Conservation (phyloP, 1,140 invertebrate genomes). For the Lucilia cuprina region DNA sequence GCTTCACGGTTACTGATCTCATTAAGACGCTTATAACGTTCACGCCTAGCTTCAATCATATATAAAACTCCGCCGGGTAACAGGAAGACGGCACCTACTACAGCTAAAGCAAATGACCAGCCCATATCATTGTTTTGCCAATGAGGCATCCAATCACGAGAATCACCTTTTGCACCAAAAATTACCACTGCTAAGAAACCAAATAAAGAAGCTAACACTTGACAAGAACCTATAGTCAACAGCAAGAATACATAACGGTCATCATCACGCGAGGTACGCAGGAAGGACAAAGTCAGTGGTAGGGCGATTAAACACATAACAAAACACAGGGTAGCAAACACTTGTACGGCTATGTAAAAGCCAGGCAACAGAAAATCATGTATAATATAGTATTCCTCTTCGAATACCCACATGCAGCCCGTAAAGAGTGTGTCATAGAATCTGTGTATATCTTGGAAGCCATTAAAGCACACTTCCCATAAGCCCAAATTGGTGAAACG, state of each 20-base stretch:
- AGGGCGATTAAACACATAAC: slow-evolving; percentile 77
- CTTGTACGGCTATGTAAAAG: slow-evolving; percentile 92
- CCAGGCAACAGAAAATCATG: slow-evolving; percentile 81
- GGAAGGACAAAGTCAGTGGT: slow-evolving; percentile 75
- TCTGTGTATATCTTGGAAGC: slow-evolving; percentile 83
- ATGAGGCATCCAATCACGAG: slow-evolving; percentile 94
- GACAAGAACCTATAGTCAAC: slow-evolving; percentile 74
- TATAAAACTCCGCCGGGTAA: slow-evolving; percentile 79
- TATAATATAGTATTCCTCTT: slow-evolving; percentile 92
- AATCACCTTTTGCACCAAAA: slow-evolving; percentile 89
- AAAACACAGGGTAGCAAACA: slow-evolving; percentile 88
- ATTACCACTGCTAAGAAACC: slow-evolving; percentile 71
- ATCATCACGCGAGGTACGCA: slow-evolving; percentile 79
- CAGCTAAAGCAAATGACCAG: slow-evolving; percentile 90
- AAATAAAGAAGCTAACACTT: slow-evolving; percentile 76
- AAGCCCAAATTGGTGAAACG: slow-evolving; percentile 85
- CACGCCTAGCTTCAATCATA: slow-evolving; percentile 80
- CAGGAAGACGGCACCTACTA: slow-evolving; percentile 77
- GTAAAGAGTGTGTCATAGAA: slow-evolving; percentile 79
- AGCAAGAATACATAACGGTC: slow-evolving; percentile 78
- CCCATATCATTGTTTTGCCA: slow-evolving; percentile 96
- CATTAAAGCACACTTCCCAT: slow-evolving; percentile 91
- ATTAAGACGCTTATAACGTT: slow-evolving; percentile 73
- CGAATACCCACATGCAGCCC: slow-evolving; percentile 92
- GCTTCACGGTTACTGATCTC: slow-evolving; percentile 69